phyloP scores from a whole-genome alignment of 2,113 vertebrate species.

The Ranitomeya variabilis region DNA sequence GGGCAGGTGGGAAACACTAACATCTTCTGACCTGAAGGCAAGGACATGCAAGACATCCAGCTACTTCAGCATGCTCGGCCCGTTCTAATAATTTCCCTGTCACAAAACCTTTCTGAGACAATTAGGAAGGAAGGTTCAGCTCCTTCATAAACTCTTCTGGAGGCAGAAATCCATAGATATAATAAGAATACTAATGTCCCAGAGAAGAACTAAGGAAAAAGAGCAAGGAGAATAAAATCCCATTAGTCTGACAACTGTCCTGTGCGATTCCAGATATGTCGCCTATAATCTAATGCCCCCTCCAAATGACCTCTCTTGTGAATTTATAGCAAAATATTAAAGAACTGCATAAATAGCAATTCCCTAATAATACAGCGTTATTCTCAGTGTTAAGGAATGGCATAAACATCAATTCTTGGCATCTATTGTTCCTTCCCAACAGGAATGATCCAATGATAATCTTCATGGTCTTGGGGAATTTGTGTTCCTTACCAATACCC shows the following conservation, averaged over 20 bases:
- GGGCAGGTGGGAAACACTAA: neutral
- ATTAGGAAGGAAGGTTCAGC: neutral
- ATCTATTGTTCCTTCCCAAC: neutral
- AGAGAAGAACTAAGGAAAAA: neutral
- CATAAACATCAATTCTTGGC: neutral
- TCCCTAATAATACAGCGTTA: too few relatives aligned
- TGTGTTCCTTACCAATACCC: neutral
- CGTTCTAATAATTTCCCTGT: neutral
- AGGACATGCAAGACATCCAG: neutral
- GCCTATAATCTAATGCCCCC: too few relatives aligned
- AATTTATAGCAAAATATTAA: too few relatives aligned
- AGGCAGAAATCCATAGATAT: neutral
- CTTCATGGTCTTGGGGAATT: neutral
- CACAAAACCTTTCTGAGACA: constrained; percentile 3
- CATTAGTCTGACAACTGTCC: neutral
- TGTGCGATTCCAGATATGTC: too few relatives aligned
- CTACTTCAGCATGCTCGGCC: neutral
- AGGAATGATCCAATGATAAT: neutral
- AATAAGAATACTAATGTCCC: neutral
- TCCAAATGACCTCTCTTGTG: too few relatives aligned
- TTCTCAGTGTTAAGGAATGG: too few relatives aligned
- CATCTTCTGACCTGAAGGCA: neutral
- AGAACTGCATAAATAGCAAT: too few relatives aligned
- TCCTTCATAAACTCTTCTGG: neutral
- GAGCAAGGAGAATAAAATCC: neutral